Conservation (phyloP, 23 tunicate species). For the Pegea sp. region DNA sequence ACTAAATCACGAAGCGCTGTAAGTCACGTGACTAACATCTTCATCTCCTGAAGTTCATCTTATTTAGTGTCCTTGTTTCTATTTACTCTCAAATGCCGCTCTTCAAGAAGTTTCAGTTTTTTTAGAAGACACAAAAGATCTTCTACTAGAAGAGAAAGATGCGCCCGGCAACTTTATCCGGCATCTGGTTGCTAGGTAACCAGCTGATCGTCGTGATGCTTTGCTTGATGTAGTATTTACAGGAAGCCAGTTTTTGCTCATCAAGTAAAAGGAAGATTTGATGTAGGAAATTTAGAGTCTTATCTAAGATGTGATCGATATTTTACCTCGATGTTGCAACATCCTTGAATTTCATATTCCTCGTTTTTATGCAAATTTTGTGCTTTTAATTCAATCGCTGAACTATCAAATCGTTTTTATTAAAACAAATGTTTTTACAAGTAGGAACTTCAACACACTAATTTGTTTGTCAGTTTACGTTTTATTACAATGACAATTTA, state of each 20-base stretch:
- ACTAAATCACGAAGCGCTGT: conserved; percentile 45
- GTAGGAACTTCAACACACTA: too few relatives aligned
- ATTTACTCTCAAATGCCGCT: conserved; percentile 23
- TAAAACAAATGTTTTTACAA: too few relatives aligned
- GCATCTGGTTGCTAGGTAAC: conserved; percentile 10
- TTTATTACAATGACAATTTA: too few relatives aligned
- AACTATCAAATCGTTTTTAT: too few relatives aligned
- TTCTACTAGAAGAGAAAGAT: conserved; percentile 43
- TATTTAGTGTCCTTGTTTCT: conserved; percentile 65
- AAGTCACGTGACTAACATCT: neutral
- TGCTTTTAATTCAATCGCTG: too few relatives aligned
- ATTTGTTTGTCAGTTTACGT: too few relatives aligned
- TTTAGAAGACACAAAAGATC: conserved; percentile 16
- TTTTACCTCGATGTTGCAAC: too few relatives aligned
- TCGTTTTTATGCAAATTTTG: too few relatives aligned
- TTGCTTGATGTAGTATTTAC: neutral
- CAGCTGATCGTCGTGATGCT: neutral
- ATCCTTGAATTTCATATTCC: too few relatives aligned
- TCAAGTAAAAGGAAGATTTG: conserved; percentile 58
- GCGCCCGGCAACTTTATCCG: conserved; percentile 60
- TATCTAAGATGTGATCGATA: conserved; percentile 24
- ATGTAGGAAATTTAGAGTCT: conserved; percentile 42
- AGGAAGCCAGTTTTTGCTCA: conserved; percentile 22
- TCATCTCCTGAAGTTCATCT: neutral
- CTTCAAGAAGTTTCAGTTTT: conserved; percentile 8